Percentiles rank a stretch among this genome's conserved stretches.
Evolutionary conservation across 2,113 vertebrate genomes (phyloP).

Genomic region (Antechinus stuartii): DNA sequence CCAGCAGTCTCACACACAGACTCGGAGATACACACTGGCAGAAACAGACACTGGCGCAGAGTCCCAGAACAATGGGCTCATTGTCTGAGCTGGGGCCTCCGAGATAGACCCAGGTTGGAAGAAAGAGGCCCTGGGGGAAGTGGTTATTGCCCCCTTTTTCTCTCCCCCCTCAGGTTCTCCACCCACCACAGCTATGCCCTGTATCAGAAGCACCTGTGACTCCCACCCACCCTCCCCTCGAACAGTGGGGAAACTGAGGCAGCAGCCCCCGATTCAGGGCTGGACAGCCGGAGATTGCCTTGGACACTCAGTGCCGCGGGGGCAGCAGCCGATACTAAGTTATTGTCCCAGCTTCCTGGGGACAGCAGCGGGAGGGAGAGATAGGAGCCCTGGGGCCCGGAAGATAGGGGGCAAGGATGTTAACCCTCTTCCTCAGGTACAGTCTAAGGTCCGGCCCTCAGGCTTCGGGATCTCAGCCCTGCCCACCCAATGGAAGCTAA

Average conservation of each 20-base stretch:
- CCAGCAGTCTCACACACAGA: conserved; percentile 13
- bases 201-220: not conserved
- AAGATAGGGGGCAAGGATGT: not conserved
- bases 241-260: not conserved
- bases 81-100: conserved; percentile 69
- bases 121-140: conserved; percentile 47
- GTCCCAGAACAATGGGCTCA: conserved; percentile 77
- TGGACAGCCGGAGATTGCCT: not conserved
- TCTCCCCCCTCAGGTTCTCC: not conserved
- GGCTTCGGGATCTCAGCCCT: not conserved
- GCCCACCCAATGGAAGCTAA: not conserved
- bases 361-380: not conserved
- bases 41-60: conserved; percentile 77
- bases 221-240: not conserved
- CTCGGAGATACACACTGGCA: conserved; percentile 66
- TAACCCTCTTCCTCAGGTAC: not conserved
- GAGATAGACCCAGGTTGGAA: conserved; percentile 63
- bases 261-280: not conserved
- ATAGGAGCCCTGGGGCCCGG: not conserved
- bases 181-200: not conserved
- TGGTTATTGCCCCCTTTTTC: conserved; percentile 12
- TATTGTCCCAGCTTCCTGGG: not conserved
- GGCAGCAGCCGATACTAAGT: not conserved
- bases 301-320: not conserved
- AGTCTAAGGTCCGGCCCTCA: not conserved